Base-by-base conservation (phyloP, 2,797 vertebrate genomes). In the Silurus lanzhouensis region DNA sequence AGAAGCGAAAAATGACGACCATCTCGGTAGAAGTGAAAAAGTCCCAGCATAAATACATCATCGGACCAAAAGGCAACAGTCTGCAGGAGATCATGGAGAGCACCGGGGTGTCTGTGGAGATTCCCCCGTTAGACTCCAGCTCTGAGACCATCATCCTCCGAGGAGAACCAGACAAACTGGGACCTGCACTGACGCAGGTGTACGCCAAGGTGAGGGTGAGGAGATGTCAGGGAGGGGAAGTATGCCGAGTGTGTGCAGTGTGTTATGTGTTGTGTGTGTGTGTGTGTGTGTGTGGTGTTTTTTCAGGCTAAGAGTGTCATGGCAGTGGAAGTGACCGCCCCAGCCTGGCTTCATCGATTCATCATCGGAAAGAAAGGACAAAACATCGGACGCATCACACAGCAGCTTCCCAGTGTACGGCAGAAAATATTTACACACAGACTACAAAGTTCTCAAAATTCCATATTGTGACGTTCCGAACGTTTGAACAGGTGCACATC, bases 1-100 rank as follows among this genome's bases (percentile, higher is more conserved):
- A 96, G 96, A 96, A 96, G 88, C 94, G 93, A 81, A 96, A 96
- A 91, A 96, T 94, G 22, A 95, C 94, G n/a, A 95, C 93, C n/a
- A 95, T 95, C 87, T 95, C 93, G 0, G 94, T 96, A 81, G 94
- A 95, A 86, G 94, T 96, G 89, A 96, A 95, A 91, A 96, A 96
- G 87, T 96, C 94, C 1, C 95, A 96, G 92, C 94, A 96, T 44
- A 95, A 95, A 89, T 96, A 94, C 93, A 95, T 95, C 60, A 93
- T 95, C 0, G 94, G 94, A 19, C 93, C 94, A 0, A 96, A 95
- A 85, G 94, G 93, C 44, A 96, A 95, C 94, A 96, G 94, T 12
- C 89, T 96, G 88, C 95, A 96, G 87, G 95, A 97, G 92, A 96
- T 96, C 89, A 89, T 96, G 91, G 95, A 96, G 88, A 88, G 91